Base-by-base conservation (phyloP, 2,797 vertebrate genomes). In the Lerista edwardsae region DNA sequence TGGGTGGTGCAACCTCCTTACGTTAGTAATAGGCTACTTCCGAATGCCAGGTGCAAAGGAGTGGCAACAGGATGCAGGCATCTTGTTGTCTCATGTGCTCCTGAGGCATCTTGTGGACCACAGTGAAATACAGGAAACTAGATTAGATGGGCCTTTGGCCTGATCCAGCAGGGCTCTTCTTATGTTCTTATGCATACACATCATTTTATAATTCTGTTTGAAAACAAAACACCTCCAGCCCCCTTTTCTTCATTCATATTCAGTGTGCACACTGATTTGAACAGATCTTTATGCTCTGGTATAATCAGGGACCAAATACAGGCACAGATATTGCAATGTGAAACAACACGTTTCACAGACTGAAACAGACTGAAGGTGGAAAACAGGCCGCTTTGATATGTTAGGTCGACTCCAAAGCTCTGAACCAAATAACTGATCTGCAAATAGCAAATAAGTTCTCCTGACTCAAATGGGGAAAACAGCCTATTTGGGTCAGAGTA, bases 371-470 rank as follows among this genome's bases (percentile, higher is more conserved):
- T 12, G 23, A 29, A 81, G 29, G 2, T 0, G 0, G 44, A 59
- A 59, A 79, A 47, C 27, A 72, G 41, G 72, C 15, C 1, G 1
- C 82, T 85, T 67, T 44, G 65, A 80, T 84, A 84, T 73, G 84
- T 88, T 12, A 83, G 82, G 62, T 80, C 72, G 81, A 76, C 90
- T 88, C 74, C 69, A 79, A 83, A 91, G 88, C 87, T 93, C 85
- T 93, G 92, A 93, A 92, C 89, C 89, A 93, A 90, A 94, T 93
- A 95, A 91, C 88, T 87, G 87, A 90, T 92, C 87, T 93, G 76
- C 88, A 93, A 93, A 91, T 90, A 93, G 90, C 87, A 93, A 94
- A 92, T 92, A 93, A 91, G 85, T 90, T 89, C 31, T 84, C 78
- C 84, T 89, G 91, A 93, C 84, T 90, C 89, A 90, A 92, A 91